Conservation (phyloP, 2,797 vertebrate genomes). For the Cossypha caffra region DNA sequence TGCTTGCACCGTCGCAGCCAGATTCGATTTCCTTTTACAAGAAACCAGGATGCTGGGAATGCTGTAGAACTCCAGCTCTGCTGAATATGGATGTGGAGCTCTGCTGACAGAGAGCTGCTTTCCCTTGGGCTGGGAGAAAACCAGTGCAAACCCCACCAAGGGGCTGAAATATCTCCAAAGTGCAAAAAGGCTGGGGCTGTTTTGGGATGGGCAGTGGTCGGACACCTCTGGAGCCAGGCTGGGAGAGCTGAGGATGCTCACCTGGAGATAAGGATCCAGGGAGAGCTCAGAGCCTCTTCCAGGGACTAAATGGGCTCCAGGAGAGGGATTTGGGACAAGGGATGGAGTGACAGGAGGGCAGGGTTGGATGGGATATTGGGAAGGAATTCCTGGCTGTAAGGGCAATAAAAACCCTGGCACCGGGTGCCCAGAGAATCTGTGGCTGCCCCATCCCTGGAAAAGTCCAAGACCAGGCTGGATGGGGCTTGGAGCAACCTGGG, state of each 20-base stretch:
- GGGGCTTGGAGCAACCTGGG: accelerated
- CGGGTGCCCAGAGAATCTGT: not conserved
- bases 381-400: not conserved
- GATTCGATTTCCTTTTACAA: slow-evolving; percentile 48
- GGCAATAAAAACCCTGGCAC: accelerated
- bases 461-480: accelerated
- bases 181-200: not conserved
- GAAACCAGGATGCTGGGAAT: slow-evolving; percentile 35
- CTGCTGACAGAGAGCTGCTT: not conserved
- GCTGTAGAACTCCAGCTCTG: not conserved
- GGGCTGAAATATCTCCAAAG: not conserved
- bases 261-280: not conserved
- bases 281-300: not conserved
- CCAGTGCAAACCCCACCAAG: not conserved
- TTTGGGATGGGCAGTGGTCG: accelerated
- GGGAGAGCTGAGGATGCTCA: not conserved
- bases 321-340: not conserved
- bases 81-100: slow-evolving; percentile 22
- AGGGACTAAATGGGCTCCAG: accelerated
- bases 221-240: not conserved
- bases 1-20: not conserved
- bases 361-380: accelerated
- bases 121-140: not conserved
- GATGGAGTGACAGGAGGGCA: not conserved
- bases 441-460: not conserved